Conservation (phyloP, 2,888 invertebrate genomes). For the Eumacrocentrus americanus region DNA sequence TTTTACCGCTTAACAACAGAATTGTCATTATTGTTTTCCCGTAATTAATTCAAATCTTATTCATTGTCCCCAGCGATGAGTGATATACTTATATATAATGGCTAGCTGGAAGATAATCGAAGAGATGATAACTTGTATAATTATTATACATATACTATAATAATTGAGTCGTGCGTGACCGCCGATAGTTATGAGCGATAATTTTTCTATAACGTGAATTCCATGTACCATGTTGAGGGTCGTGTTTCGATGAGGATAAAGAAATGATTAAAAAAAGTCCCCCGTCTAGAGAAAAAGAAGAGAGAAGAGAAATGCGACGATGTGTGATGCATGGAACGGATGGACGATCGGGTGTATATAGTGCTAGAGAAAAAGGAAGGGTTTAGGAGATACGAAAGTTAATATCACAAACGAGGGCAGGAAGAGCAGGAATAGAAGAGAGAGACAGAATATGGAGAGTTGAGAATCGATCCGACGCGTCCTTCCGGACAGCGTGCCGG, state of each 20-base stretch:
- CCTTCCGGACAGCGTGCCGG: conserved; percentile 41
- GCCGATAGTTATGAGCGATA: conserved; percentile 19
- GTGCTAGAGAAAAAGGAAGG: conserved; percentile 9
- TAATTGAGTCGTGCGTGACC: conserved; percentile 7
- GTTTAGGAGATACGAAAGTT: neutral
- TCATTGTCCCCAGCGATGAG: neutral
- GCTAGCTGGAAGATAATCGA: neutral
- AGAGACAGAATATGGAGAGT: neutral
- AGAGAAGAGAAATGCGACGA: conserved; percentile 20
- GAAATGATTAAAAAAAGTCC: neutral
- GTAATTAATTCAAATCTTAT: neutral
- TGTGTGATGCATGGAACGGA: conserved; percentile 32
- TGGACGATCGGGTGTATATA: conserved; percentile 26
- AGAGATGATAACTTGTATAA: conserved; percentile 2
- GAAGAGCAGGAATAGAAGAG: conserved; percentile 1
- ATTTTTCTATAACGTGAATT: conserved; percentile 16
- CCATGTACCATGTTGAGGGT: conserved; percentile 1
- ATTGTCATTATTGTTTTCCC: too few relatives aligned
- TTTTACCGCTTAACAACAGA: too few relatives aligned
- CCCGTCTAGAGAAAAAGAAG: conserved; percentile 9
- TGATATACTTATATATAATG: conserved; percentile 1
- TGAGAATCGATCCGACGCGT: conserved; percentile 27
- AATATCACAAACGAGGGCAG: neutral
- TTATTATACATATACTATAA: conserved; percentile 8
- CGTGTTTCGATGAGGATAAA: conserved; percentile 4